These are phyloP conservation scores for Ephialtes manifestator DNA, from an alignment of 2,888 invertebrate genomes.

Conservation along the genomic window DNA sequence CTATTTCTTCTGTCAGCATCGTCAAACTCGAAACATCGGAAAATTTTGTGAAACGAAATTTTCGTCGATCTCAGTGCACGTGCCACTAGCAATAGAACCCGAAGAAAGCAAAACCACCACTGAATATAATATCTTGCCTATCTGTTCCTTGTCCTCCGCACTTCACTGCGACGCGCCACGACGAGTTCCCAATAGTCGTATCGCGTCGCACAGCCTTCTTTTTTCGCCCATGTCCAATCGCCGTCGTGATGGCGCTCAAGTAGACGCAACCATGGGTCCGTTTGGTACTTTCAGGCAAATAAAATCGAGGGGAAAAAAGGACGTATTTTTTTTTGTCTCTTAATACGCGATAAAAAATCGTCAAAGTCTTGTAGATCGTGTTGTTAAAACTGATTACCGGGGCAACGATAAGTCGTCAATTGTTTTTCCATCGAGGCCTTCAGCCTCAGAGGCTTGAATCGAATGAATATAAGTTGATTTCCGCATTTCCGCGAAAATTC, in stretches of 20 bases:
- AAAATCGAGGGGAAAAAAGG: neutral
- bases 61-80: neutral
- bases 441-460: too few species aligned
- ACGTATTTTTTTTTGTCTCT: neutral
- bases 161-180: constrained; percentile 47
- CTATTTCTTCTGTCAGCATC: constrained; percentile 40
- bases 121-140: constrained; percentile 17
- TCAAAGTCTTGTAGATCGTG: neutral
- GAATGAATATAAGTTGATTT: neutral
- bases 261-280: constrained; percentile 3
- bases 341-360: neutral
- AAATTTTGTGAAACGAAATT: neutral
- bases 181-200: constrained; percentile 49
- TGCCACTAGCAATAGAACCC: neutral
- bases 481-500: neutral
- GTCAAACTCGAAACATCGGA: too few species aligned
- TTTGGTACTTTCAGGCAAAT: neutral
- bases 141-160: constrained; percentile 27
- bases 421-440: neutral
- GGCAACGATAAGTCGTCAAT: constrained; percentile 12
- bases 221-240: constrained; percentile 50
- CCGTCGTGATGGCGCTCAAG: constrained; percentile 26
- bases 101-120: constrained; percentile 39
- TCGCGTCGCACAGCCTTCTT: constrained; percentile 53
- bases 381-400: neutral